Evolutionary conservation across 1,140 invertebrate genomes (phyloP).

Genomic region (Elymnias hypermnestra): DNA sequence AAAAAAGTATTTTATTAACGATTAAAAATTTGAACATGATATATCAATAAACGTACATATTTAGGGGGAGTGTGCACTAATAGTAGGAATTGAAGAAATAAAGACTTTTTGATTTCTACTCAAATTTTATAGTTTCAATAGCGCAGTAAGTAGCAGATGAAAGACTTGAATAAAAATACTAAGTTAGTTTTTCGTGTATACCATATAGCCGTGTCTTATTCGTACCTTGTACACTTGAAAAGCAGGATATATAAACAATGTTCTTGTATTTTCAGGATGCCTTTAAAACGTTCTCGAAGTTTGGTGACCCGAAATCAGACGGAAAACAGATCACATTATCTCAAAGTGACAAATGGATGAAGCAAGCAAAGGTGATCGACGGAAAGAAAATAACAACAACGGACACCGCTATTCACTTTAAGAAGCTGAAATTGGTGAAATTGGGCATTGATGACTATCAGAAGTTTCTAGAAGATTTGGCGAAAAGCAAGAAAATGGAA

Average conservation of each 20-base stretch:
- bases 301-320: conserved; percentile 91
- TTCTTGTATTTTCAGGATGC: conserved; percentile 58
- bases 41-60: too few relatives aligned
- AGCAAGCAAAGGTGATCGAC: conserved; percentile 93
- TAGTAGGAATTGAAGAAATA: too few relatives aligned
- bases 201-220: too few relatives aligned
- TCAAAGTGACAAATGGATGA: conserved; percentile 97
- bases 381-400: conserved; percentile 92
- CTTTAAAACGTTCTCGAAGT: conserved; percentile 87
- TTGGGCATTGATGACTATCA: conserved; percentile 85
- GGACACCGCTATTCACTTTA: conserved; percentile 92
- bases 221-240: too few relatives aligned
- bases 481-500: conserved; percentile 87
- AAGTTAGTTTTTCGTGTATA: too few relatives aligned
- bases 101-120: too few relatives aligned
- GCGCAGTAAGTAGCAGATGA: too few relatives aligned
- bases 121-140: too few relatives aligned
- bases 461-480: conserved; percentile 88
- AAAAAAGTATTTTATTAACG: too few relatives aligned
- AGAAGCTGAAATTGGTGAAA: conserved; percentile 89
- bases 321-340: conserved; percentile 91
- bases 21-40: too few relatives aligned
- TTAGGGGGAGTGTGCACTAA: too few relatives aligned
- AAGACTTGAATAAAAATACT: too few relatives aligned
- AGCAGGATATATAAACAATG: not conserved